Percentiles rank a stretch among this genome's conserved stretches.
Conservation (phyloP, 92 coral and sea anemone genomes). For the Bergia sp. region DNA sequence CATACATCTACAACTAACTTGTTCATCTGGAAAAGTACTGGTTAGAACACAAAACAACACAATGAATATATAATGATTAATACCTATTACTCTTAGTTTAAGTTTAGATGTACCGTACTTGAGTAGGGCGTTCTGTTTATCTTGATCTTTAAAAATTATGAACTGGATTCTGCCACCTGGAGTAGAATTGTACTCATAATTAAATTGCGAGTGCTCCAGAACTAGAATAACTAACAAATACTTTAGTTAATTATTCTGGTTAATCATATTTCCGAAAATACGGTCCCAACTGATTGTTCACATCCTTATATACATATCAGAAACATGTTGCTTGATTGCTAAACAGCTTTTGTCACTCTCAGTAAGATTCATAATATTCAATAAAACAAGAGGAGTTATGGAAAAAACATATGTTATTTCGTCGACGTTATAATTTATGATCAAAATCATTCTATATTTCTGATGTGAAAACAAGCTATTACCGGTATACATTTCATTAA, state of each 20-base stretch:
- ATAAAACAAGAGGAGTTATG: neutral
- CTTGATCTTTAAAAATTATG: neutral
- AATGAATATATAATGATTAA: neutral
- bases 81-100: neutral
- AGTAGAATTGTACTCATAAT: too few species aligned
- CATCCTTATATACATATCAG: conserved; percentile 3
- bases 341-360: conserved; percentile 30
- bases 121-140: neutral
- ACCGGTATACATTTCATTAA: neutral
- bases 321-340: conserved; percentile 13
- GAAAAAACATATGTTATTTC: neutral
- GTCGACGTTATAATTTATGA: neutral
- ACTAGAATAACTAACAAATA: neutral
- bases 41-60: neutral
- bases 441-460: neutral
- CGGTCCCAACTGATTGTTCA: neutral
- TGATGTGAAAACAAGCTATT: neutral
- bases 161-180: neutral
- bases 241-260: neutral
- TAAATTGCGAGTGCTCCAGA: neutral
- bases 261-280: neutral
- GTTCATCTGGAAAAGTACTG: neutral
- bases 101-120: neutral
- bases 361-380: neutral
- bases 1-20: neutral